phyloP scores from a whole-genome alignment of 2,888 invertebrate species.

The Cephus sareptanus region DNA sequence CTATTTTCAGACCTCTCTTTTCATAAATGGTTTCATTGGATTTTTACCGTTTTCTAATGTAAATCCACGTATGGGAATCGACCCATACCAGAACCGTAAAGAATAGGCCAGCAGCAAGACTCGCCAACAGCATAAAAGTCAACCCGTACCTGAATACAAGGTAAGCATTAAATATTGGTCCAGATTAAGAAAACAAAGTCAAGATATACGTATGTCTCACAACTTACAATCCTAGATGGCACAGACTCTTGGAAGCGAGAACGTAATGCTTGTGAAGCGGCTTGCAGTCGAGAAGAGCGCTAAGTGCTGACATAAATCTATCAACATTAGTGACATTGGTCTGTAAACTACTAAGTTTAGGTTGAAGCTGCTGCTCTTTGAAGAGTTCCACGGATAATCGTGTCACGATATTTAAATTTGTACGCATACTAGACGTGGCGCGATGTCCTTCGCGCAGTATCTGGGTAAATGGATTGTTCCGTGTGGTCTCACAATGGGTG shows the following conservation, averaged over 20 bases:
- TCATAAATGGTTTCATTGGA: neutral
- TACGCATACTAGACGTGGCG: constrained; percentile 71
- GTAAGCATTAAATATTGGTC: neutral
- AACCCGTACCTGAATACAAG: constrained; percentile 71
- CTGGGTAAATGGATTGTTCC: constrained; percentile 85
- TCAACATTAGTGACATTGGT: constrained; percentile 84
- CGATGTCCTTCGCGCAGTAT: constrained; percentile 82
- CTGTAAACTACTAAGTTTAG: constrained; percentile 80
- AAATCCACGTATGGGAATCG: constrained; percentile 97
- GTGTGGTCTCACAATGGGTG: constrained; percentile 83
- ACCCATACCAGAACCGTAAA: constrained; percentile 94
- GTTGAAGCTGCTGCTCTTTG: constrained; percentile 71
- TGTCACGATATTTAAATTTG: constrained; percentile 67
- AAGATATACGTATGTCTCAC: neutral
- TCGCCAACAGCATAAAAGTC: constrained; percentile 87
- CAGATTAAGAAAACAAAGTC: neutral
- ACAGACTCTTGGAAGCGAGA: constrained; percentile 82
- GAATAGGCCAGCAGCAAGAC: constrained; percentile 87
- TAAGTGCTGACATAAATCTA: constrained; percentile 73
- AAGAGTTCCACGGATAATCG: constrained; percentile 69
- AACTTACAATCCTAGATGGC: constrained; percentile 80
- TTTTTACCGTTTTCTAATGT: constrained; percentile 87
- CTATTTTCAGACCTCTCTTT: neutral
- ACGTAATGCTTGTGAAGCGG: constrained; percentile 86
- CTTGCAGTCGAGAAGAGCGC: constrained; percentile 84